Base-by-base conservation (phyloP, 2,797 vertebrate genomes). In the Tarsius wallacei region DNA sequence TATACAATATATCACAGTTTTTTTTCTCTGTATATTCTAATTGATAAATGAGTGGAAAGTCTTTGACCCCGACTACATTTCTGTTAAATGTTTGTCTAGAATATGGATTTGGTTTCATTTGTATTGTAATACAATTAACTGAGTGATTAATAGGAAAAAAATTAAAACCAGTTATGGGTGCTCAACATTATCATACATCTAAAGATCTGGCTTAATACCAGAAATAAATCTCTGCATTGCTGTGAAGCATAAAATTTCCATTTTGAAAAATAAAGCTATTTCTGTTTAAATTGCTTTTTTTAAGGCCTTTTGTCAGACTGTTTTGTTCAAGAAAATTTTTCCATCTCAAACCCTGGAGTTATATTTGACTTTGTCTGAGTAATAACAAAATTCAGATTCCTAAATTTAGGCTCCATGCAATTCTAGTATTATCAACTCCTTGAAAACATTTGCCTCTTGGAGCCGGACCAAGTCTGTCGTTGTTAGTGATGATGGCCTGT, bases 51-150 rank as follows among this genome's bases (percentile, higher is more conserved):
- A 97, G 98, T 98, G 98, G 98, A 99, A 98, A 98, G 98, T 98
- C 96, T 98, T 98, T 98, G 98, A 98, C 97, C 98, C 98, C 94
- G 89, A 98, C 97, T 99, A 96, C 98, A 98, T 99, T 99, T 98
- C 98, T 99, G 98, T 99, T 99, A 98, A 98, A 97, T 98, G 98
- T 98, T 98, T 98, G 98, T 99, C 98, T 98, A 98, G 98, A 98
- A 95, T 98, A 98, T 98, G 98, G 98, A 98, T 99, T 99, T 98
- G 98, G 98, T 99, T 99, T 99, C 98, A 98, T 99, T 98, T 98
- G 93, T 98, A 97, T 98, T 96, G 68, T 94, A 97, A 95, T 83
- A 90, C 96, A 98, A 81, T 81, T 95, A 98, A 87, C 84, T 89
- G 88, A 98, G 92, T 98, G 98, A 98, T 97, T 98, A 98, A 98